Base-by-base conservation (phyloP, 2,797 vertebrate genomes). In the Intellagama lesueurii region DNA sequence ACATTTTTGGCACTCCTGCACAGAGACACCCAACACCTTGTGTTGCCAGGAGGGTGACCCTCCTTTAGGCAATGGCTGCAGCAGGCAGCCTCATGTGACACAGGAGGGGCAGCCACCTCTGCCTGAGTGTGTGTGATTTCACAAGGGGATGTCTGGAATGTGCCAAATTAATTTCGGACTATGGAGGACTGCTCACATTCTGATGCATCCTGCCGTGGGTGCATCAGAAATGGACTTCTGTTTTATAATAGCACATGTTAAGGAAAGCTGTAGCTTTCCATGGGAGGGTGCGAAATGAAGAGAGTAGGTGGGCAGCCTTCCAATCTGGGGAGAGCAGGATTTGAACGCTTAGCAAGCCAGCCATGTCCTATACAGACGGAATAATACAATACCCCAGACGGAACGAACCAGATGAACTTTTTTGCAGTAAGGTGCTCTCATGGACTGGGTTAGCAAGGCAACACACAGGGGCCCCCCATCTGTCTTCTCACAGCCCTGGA, bases 191-290 rank as follows among this genome's bases (percentile, higher is more conserved):
- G 82, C 70, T 91, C 56, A 82, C 69, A 26, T 78, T n/a, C n/a
- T n/a, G n/a, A n/a, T n/a, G n/a, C n/a, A n/a, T n/a, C n/a, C 0
- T 30, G 2, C n/a, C 3, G n/a, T 6, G 30, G 40, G 0, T 77
- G 89, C 24, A 0, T 56, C 69, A 0, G 52, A 94, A 94, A 82
- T 79, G 68, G 75, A 44, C 87, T 87, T 85, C 82, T 47, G 84
- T 83, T 16, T 87, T 87, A 85, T 80, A 89, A 52, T 87, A 89
- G 60, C 83, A 81, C 79, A 83, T 86, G 5, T 66, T 12, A 68
- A 90, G 82, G 93, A 79, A 93, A 92, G n/a, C 64, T 80, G 91
- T 83, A 87, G 87, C 88, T 91, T 94, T 93, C 91, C 88, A 66
- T 91, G 87, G 68, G 83, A 64, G 76, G 68, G 89, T 82, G 80